Conservation (phyloP, 2,797 vertebrate species). For the Pangasius mekongensis region DNA sequence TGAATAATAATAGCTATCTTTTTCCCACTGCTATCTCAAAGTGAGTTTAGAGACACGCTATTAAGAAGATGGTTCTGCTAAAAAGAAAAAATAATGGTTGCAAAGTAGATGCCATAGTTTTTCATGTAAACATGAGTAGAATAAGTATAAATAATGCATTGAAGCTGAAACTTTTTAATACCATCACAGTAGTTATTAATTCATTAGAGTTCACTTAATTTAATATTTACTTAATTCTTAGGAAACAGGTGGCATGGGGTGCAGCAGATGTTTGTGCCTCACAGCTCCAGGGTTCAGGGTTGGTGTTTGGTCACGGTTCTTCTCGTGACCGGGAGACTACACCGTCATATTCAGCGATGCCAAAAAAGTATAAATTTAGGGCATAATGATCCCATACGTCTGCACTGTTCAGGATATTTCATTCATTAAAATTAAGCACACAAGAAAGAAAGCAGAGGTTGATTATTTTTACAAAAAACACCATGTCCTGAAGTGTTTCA, state of each 20-base stretch:
- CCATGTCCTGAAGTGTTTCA: background rate
- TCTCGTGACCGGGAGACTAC: background rate
- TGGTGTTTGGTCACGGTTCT: background rate
- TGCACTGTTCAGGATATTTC: background rate
- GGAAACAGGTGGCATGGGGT: background rate
- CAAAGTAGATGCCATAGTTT: constrained; percentile 38
- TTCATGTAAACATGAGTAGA: background rate
- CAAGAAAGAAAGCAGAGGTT: background rate
- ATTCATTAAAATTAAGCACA: background rate
- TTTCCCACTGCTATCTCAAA: constrained; percentile 37
- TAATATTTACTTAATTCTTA: background rate
- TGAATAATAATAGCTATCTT: constrained; percentile 50
- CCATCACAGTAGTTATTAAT: background rate
- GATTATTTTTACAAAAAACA: background rate
- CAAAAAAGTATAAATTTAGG: background rate
- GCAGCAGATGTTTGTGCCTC: background rate
- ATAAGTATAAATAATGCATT: background rate
- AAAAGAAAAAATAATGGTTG: constrained; percentile 37
- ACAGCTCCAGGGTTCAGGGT: background rate
- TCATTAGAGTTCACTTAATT: background rate
- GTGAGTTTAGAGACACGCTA: constrained; percentile 41
- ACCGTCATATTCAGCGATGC: background rate
- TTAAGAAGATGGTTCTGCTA: constrained; percentile 47
- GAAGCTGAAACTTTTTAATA: background rate
- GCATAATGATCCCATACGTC: background rate